Evolutionary conservation across 2,113 vertebrate species (phyloP).

Genomic region (Accipiter virgatus): DNA sequence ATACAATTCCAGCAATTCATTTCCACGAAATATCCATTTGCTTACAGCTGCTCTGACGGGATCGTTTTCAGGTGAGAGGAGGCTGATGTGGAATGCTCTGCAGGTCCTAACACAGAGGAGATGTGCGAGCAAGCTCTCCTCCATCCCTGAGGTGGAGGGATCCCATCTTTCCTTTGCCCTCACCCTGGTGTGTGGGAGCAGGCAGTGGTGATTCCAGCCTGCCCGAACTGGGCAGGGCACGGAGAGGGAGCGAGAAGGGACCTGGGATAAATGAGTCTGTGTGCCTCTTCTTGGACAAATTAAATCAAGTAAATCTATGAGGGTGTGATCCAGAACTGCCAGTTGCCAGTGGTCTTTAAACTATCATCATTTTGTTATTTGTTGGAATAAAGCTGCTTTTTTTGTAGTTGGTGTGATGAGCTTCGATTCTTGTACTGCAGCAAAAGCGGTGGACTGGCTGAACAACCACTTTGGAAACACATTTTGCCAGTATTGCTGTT

Average conservation of each 20-base stretch:
- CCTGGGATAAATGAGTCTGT: not conserved
- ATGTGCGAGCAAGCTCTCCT: accelerated
- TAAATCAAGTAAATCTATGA: not conserved
- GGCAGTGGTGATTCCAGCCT: not conserved
- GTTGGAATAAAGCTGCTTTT: not conserved
- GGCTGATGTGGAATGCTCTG: not conserved
- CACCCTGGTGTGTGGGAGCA: accelerated
- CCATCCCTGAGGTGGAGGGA: not conserved
- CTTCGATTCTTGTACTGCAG: not conserved
- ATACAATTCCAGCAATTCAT: not conserved
- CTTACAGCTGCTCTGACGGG: not conserved
- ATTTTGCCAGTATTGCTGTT: not conserved
- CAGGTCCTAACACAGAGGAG: not conserved
- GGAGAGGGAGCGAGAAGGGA: not conserved
- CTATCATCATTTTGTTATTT: not conserved
- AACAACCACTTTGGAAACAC: not conserved
- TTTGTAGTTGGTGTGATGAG: not conserved
- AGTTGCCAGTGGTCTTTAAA: not conserved
- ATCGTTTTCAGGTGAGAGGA: not conserved
- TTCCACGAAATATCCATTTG: not conserved
- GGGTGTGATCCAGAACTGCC: not conserved
- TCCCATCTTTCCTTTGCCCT: not conserved
- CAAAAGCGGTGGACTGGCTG: not conserved
- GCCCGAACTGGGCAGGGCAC: too few species aligned
- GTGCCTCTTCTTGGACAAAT: not conserved